Percentiles rank a stretch among this genome's conserved stretches.
phyloP scores from a whole-genome alignment of 2,113 vertebrate genomes.

The Chloropsis hardwickii region DNA sequence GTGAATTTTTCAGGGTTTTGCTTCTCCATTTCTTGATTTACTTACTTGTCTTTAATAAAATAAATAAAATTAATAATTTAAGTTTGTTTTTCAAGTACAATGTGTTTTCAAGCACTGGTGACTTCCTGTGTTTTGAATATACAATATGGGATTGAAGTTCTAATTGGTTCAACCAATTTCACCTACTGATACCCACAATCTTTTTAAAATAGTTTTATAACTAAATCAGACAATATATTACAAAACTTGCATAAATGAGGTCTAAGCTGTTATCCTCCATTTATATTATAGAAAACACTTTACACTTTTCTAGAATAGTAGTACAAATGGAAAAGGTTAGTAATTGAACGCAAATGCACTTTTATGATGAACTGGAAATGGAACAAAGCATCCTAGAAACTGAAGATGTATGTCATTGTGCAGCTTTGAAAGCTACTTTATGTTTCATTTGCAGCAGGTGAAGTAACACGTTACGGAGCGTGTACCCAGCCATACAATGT shows the following conservation, averaged over 20 bases:
- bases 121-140: not conserved
- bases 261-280: not conserved
- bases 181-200: not conserved
- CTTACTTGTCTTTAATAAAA: not conserved
- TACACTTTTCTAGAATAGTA: not conserved
- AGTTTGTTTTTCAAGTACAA: not conserved
- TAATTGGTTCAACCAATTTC: not conserved
- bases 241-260: not conserved
- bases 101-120: not conserved
- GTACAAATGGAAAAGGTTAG: not conserved
- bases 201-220: not conserved
- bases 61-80: not conserved
- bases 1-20: not conserved
- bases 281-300: not conserved
- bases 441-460: slow-evolving; percentile 33
- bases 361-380: not conserved
- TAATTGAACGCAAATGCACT: not conserved
- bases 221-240: not conserved
- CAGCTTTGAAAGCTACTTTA: slow-evolving; percentile 2
- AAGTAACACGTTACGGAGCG: not conserved
- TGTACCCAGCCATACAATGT: slow-evolving; percentile 24
- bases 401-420: not conserved
- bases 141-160: not conserved
- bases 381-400: not conserved
- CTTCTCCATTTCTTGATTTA: not conserved